A percentile compares a stretch with the other conserved stretches of the same genome.
phyloP scores from a whole-genome alignment of 2,113 vertebrate genomes.

The Eclectus roratus region DNA sequence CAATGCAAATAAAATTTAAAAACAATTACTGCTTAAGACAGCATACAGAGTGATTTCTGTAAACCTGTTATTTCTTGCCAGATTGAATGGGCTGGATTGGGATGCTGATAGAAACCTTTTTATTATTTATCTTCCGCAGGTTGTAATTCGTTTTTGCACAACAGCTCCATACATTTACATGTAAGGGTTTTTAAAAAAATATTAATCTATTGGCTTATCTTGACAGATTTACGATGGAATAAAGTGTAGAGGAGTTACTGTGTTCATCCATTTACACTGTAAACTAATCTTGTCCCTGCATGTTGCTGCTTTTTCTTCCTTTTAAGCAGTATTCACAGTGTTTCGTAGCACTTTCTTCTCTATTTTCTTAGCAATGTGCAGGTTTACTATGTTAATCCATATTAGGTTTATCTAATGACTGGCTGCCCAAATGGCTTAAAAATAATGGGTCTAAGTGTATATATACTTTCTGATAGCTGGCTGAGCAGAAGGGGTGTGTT shows the following conservation, averaged over 20 bases:
- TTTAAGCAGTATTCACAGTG: conserved; percentile 20
- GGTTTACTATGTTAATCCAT: conserved; percentile 39
- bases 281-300: conserved; percentile 54
- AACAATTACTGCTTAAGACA: not conserved
- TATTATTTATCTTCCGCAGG: conserved; percentile 10
- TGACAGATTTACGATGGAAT: conserved; percentile 42
- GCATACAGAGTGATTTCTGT: not conserved
- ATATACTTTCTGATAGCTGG: not conserved
- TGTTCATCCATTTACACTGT: conserved; percentile 49
- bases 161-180: conserved; percentile 47
- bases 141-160: conserved; percentile 54
- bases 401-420: conserved; percentile 14
- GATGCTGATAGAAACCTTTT: conserved; percentile 40
- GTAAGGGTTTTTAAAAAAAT: not conserved
- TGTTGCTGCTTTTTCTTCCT: conserved; percentile 48
- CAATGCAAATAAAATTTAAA: conserved; percentile 62
- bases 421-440: conserved; percentile 25
- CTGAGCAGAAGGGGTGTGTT: not conserved
- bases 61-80: conserved; percentile 62
- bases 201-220: conserved; percentile 47
- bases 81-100: not conserved
- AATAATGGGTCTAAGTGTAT: conserved; percentile 41
- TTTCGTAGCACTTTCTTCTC: conserved; percentile 28
- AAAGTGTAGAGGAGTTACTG: conserved; percentile 48
- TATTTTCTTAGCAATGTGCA: conserved; percentile 38